Evolutionary conservation across 2,113 vertebrate species (phyloP).

Genomic region (Ophthalmolycus amberensis): DNA sequence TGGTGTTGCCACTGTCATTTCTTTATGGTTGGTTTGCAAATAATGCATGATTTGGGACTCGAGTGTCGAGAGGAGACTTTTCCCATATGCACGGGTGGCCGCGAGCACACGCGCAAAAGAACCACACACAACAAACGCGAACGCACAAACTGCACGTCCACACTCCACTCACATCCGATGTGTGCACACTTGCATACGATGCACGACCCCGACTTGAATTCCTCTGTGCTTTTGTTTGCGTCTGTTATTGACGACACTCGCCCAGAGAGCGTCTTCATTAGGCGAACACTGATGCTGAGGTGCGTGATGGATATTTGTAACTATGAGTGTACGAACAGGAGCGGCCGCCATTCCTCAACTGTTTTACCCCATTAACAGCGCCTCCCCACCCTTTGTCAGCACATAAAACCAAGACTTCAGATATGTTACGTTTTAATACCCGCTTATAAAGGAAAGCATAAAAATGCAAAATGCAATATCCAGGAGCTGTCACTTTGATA

Average conservation of each 20-base stretch:
- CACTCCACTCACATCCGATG: not conserved
- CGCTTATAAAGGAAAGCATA: slow-evolving; percentile 86
- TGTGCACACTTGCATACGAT: slow-evolving; percentile 3
- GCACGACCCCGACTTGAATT: slow-evolving; percentile 17
- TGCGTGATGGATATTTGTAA: slow-evolving; percentile 83
- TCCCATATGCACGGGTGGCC: not conserved
- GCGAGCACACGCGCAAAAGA: slow-evolving; percentile 3
- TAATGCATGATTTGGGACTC: slow-evolving; percentile 75
- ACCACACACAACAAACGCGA: not conserved
- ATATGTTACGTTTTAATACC: slow-evolving; percentile 88
- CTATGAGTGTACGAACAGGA: slow-evolving; percentile 78
- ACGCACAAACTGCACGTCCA: not conserved
- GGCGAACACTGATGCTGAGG: slow-evolving; percentile 77
- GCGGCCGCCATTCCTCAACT: slow-evolving; percentile 80
- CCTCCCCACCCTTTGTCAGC: slow-evolving; percentile 82
- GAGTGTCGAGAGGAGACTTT: slow-evolving; percentile 45
- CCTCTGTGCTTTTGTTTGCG: slow-evolving; percentile 27
- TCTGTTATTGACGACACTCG: slow-evolving; percentile 75
- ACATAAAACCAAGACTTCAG: slow-evolving; percentile 83
- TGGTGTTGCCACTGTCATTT: slow-evolving; percentile 65
- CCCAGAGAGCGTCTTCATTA: slow-evolving; percentile 83
- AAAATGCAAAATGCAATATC: slow-evolving; percentile 89
- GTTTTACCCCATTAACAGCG: slow-evolving; percentile 83
- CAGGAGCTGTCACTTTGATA: slow-evolving; percentile 85
- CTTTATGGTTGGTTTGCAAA: slow-evolving; percentile 74